Conservation (phyloP, 2,113 vertebrate genomes). For the Heterotis niloticus region DNA sequence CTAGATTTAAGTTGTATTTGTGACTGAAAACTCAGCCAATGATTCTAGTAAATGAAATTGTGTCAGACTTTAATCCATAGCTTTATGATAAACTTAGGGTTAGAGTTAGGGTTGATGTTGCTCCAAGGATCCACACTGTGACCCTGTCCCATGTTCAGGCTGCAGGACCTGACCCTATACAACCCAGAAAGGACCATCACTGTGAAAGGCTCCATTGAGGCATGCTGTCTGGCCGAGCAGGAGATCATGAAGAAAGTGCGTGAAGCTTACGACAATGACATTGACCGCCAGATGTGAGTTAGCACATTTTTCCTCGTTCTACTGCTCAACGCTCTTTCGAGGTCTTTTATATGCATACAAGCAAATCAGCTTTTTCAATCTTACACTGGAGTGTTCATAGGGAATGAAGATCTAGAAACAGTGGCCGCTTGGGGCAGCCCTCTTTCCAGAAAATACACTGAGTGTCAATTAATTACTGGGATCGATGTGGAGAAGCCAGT, state of each 20-base stretch:
- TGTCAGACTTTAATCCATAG: neutral
- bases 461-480: too few relatives aligned
- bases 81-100: neutral
- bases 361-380: neutral
- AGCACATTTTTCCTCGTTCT: rapidly evolving
- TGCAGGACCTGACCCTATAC: constrained; percentile 90
- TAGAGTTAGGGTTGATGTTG: neutral
- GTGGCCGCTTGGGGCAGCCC: too few relatives aligned
- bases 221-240: constrained; percentile 81
- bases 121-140: neutral
- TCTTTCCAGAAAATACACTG: too few relatives aligned
- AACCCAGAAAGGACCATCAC: constrained; percentile 93
- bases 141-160: constrained; percentile 50
- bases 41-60: too few relatives aligned
- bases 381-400: neutral
- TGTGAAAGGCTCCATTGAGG: constrained; percentile 79
- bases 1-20: too few relatives aligned
- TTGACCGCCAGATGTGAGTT: constrained; percentile 90
- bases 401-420: too few relatives aligned
- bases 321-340: neutral
- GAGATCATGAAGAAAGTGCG: constrained; percentile 94
- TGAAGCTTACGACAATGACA: constrained; percentile 93
- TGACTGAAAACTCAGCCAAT: too few relatives aligned
- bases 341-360: neutral
- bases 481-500: too few relatives aligned